A percentile compares a stretch with the other conserved stretches of the same genome.
phyloP scores from a whole-genome alignment of 2,113 vertebrate species.

The Orientallactaga bullata region DNA sequence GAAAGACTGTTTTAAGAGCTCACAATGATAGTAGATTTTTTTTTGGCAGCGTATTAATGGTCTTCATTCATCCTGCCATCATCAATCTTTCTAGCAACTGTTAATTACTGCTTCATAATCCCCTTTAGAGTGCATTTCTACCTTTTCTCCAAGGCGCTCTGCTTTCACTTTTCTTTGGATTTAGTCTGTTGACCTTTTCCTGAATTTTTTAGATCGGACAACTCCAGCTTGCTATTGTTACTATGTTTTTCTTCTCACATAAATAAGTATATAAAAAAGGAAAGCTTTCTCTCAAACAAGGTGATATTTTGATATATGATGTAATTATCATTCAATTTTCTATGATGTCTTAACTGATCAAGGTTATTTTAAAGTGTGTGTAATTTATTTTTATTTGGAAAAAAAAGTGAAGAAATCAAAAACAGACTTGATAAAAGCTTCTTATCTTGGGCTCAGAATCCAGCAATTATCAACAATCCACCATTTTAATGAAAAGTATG shows the following conservation, averaged over 20 bases:
- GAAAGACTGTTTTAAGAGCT: no score
- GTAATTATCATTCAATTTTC: not conserved
- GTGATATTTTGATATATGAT: not conserved
- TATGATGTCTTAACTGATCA: not conserved
- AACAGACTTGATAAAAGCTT: not conserved
- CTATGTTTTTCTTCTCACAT: not conserved
- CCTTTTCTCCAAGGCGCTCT: not conserved
- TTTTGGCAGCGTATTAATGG: not conserved
- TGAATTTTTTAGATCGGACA: not conserved
- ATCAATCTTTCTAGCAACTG: not conserved
- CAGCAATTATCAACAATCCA: not conserved
- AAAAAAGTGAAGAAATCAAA: not conserved
- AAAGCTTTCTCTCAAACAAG: not conserved
- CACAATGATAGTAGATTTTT: no score
- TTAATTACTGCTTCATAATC: not conserved
- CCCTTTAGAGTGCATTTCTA: not conserved
- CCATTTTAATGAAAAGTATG: not conserved
- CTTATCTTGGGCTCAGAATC: not conserved
- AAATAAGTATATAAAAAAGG: not conserved
- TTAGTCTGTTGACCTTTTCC: not conserved
- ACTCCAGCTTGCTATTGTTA: not conserved
- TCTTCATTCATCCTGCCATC: not conserved
- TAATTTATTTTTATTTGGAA: not conserved
- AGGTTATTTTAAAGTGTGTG: not conserved
- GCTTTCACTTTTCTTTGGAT: not conserved